Evolutionary conservation across 2,113 vertebrate species (phyloP).

Genomic region (Ciconia stormi): DNA sequence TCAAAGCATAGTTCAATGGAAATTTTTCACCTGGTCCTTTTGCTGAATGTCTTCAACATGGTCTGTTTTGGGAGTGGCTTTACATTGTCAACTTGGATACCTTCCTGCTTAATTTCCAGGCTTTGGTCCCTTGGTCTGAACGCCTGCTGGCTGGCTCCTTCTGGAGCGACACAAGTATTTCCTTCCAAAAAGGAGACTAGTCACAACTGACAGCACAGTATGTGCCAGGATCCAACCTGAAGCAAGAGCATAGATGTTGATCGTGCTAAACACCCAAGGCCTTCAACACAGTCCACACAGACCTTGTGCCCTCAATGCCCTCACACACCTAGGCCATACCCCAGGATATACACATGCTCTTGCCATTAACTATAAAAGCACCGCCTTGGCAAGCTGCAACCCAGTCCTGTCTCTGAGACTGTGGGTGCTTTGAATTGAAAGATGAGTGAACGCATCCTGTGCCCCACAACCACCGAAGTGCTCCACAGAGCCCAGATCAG

Average conservation of each 20-base stretch:
- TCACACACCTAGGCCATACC: background rate
- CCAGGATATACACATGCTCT: background rate
- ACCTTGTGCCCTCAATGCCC: background rate
- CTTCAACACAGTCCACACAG: background rate
- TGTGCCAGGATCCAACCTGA: background rate
- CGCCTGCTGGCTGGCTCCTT: background rate
- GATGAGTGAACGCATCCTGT: background rate
- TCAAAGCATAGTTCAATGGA: background rate
- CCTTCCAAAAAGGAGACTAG: background rate
- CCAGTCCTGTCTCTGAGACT: background rate
- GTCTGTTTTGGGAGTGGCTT: background rate
- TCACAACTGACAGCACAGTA: background rate
- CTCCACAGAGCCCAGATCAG: background rate
- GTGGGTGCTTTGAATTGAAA: background rate
- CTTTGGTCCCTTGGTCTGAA: background rate
- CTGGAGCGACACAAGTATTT: background rate
- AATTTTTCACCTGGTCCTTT: background rate
- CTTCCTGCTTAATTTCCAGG: slow-evolving; percentile 12
- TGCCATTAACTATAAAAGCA: background rate
- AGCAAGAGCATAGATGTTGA: background rate
- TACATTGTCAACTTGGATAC: background rate
- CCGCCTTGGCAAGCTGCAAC: background rate
- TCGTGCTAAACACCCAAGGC: background rate
- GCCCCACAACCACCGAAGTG: background rate
- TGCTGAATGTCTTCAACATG: background rate